Percentiles rank a stretch among this genome's conserved stretches.
These are phyloP conservation scores for Drosophila quadrilineata DNA, from an alignment of 1,140 invertebrate genomes.

Conservation along the genomic window DNA sequence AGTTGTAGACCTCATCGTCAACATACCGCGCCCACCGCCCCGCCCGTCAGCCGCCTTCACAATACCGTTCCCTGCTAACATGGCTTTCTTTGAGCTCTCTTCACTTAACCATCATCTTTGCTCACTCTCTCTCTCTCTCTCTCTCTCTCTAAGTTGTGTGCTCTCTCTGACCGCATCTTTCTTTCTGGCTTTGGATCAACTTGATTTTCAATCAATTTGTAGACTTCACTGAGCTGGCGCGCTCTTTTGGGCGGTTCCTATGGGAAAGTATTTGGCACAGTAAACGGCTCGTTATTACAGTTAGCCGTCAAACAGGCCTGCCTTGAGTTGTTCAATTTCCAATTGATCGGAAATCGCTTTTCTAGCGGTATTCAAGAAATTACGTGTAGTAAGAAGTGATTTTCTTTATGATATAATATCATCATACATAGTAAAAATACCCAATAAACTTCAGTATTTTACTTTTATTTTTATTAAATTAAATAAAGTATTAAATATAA, in stretches of 20 bases:
- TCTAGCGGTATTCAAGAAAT: too few relatives aligned
- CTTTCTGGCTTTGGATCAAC: slow-evolving; percentile 5
- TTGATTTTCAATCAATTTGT: slow-evolving; percentile 71
- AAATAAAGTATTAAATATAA: too few relatives aligned
- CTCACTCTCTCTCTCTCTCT: slow-evolving; percentile 2
- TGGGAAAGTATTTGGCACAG: slow-evolving; percentile 77
- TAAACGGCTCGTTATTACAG: slow-evolving; percentile 69
- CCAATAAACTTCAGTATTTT: too few relatives aligned
- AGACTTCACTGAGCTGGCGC: slow-evolving; percentile 32
- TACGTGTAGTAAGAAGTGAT: too few relatives aligned
- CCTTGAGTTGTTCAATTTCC: not conserved
- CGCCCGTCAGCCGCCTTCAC: slow-evolving; percentile 1
- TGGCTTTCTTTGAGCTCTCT: slow-evolving; percentile 50
- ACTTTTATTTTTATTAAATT: too few relatives aligned
- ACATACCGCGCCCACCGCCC: not conserved
- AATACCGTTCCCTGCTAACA: slow-evolving; percentile 48
- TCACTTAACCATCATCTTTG: not conserved
- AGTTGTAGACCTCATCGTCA: slow-evolving; percentile 41
- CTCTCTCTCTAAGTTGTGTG: not conserved
- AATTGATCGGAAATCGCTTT: too few relatives aligned
- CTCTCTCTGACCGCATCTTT: slow-evolving; percentile 5
- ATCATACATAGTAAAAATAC: too few relatives aligned
- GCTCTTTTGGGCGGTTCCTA: slow-evolving; percentile 45
- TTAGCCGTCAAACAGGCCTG: slow-evolving; percentile 43
- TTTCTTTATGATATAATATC: too few relatives aligned